Evolutionary conservation across 2,113 vertebrate species (phyloP).

Genomic region (Thomomys bottae): DNA sequence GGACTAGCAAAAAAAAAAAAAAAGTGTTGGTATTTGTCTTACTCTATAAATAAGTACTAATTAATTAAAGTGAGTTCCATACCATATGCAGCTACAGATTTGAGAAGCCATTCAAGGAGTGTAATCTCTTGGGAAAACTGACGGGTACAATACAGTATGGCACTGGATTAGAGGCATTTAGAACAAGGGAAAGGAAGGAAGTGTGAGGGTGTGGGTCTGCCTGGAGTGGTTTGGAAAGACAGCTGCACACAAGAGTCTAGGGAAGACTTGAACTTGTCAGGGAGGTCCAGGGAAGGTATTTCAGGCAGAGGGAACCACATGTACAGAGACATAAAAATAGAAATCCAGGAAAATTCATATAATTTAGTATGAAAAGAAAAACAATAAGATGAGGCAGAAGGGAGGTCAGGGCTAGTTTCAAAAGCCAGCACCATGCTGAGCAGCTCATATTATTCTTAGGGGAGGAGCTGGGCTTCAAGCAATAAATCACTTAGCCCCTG

Average conservation of each 20-base stretch:
- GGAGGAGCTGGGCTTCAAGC: background rate
- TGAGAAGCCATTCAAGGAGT: conserved; percentile 33
- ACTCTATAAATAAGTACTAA: background rate
- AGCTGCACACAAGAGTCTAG: background rate
- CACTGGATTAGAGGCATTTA: background rate
- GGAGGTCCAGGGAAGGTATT: conserved; percentile 5
- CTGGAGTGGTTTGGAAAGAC: background rate
- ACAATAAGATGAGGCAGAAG: background rate
- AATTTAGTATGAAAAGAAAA: background rate
- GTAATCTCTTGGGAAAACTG: conserved; percentile 11
- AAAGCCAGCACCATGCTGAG: background rate
- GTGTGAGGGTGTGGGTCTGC: background rate
- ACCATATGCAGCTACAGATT: background rate
- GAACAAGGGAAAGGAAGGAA: background rate
- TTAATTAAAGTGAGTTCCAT: background rate
- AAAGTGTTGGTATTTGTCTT: no score
- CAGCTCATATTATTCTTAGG: background rate
- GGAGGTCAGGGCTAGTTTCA: background rate
- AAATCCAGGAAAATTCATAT: background rate
- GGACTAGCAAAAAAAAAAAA: no score
- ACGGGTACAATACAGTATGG: background rate
- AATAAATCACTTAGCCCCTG: background rate
- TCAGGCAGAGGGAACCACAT: background rate
- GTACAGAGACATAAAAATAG: background rate
- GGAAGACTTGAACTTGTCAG: background rate